Conservation (phyloP, 2,797 vertebrate genomes). For the Furcifer pardalis region DNA sequence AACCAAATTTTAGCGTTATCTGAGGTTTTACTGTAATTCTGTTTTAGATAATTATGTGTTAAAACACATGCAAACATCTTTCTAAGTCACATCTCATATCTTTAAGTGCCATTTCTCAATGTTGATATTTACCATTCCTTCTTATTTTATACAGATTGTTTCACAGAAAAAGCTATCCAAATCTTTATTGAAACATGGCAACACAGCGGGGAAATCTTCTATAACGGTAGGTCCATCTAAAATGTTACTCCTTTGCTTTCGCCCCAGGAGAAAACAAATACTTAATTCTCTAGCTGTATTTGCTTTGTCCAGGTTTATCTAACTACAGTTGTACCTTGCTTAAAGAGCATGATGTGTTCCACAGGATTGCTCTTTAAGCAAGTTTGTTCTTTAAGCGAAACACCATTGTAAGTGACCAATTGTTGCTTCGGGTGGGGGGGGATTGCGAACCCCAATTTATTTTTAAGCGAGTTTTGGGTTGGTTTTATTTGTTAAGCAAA, state of each 20-base stretch:
- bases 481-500: too few species aligned
- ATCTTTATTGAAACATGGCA: conserved; percentile 95
- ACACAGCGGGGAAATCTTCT: conserved; percentile 95
- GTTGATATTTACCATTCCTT: conserved; percentile 22
- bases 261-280: conserved; percentile 14
- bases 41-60: not conserved
- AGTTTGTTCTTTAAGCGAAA: too few species aligned
- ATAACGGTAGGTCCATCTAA: conserved; percentile 86
- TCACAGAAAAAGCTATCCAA: conserved; percentile 97
- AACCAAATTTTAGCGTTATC: too few species aligned
- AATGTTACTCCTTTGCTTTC: conserved; percentile 28
- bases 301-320: not conserved
- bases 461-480: too few species aligned
- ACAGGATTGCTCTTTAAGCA: too few species aligned
- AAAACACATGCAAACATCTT: not conserved
- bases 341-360: too few species aligned
- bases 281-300: not conserved
- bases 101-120: not conserved
- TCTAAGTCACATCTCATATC: not conserved
- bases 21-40: too few species aligned
- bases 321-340: too few species aligned
- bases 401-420: too few species aligned
- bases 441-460: too few species aligned
- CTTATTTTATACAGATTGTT: conserved; percentile 86
- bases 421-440: too few species aligned